Evolutionary conservation across 2,113 vertebrate species (phyloP), one percentile per base, ranked within the genome.

Genomic region (Clarias gariepinus): DNA sequence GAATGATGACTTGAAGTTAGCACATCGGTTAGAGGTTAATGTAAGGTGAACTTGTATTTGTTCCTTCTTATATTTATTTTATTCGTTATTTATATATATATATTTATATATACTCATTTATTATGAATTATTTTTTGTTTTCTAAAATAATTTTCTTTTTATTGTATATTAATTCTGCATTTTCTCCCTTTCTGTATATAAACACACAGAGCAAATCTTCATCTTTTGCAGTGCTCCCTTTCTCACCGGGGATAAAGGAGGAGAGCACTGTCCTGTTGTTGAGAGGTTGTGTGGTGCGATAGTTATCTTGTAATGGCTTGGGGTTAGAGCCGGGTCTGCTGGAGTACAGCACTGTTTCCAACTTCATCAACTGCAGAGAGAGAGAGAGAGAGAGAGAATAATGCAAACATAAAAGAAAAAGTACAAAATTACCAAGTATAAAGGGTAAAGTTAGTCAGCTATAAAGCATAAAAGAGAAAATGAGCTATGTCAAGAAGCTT

Each of bases 301-400:
- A 95, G 87, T 96, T 96, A 90, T 95, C 91, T 91, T 94, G 94
- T 85, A 96, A 91, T 84, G 89, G 88, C 79, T 92, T 91, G 74
- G 82, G 88, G 66, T 92, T 84, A 1, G 90, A 90, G 0, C 87
- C 89, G 6, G 55, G 79, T 82, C 84, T 92, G 57, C 90, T 95
- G 83, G 94, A 93, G 88, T 93, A 94, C 88, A 95, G 92, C 3
- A 92, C 66, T 0, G 93, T 94, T 90, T 95, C 93, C 89, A 96
- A 79, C 90, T 92, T 95, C 74, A 93, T 82, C 87, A 95, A 88
- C 95, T 96, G 53, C 53, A 52, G 6, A 66, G 21, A 19, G 0
- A 90, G 58, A 3, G 52, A 16, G 47, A 15, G 30, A 36, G 12
- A 66, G 33, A 74, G n/a, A 25, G 58, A 25, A 13, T 19, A 16